Evolutionary conservation across 2,888 invertebrate genomes (phyloP), one percentile per base, ranked within the genome.

Genomic region (Apoderus coryli): DNA sequence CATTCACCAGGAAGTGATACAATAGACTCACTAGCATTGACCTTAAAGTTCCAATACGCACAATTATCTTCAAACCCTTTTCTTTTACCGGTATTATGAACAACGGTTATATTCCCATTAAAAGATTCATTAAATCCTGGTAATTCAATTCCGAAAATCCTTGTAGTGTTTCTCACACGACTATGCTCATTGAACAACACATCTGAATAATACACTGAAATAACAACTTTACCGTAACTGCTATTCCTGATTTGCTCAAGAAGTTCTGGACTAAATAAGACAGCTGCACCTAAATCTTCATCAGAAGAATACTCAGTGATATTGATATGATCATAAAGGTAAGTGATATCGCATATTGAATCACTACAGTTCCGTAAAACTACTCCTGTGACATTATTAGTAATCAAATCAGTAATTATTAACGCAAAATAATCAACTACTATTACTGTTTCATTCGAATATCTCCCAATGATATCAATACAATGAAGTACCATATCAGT

Each of bases 81-180:
- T 9, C 22, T 22, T 10, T 33, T 22, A 3, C 32, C 34, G 2
- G 31, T 63, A 59, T 32, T 65, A 56, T 38, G 67, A 57, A 68
- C 44, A 4, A 73, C 47, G 9, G 67, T 65, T 22, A 73, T 46
- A 2, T 62, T 53, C 39, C 60, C 53, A 27, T 64, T 53, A 9
- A 72, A 56, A 45, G 66, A 61, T 1, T 62, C 53, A 16, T 60
- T 53, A 7, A 49, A 64, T 0, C 67, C 69, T 3, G 72, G 69
- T 35, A 42, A 35, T 7, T 25, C 27, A 16, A 74, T 53, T 14
- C 72, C 70, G 29, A 72, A 55, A 14, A 73, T 63, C 22, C 65
- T 64, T 37, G 38, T 40, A 6, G 42, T 43, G 10, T 30, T 22
- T 16, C 29, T 16, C 10, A 27, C 27, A 6, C 28, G 29, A 10